A percentile compares a stretch with the other conserved stretches of the same genome.
These are phyloP conservation scores for Pachypanchax playfairii DNA, from an alignment of 2,113 vertebrate species.

Conservation along the genomic window DNA sequence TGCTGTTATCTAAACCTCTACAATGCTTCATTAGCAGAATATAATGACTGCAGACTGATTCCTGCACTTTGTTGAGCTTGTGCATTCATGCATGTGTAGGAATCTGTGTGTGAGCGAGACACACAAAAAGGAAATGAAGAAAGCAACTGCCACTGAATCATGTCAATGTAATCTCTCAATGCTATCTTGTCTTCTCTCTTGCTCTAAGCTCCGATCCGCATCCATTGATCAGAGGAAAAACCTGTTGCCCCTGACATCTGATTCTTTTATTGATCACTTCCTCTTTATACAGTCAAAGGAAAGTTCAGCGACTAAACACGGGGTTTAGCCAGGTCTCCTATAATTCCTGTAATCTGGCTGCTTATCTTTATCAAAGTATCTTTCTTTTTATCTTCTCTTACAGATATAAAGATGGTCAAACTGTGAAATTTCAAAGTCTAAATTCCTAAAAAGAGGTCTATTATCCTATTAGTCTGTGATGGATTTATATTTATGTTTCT, in stretches of 20 bases:
- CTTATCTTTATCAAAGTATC: constrained; percentile 51
- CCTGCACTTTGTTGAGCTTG: neutral
- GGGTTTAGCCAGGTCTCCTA: constrained; percentile 54
- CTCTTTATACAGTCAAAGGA: constrained; percentile 79
- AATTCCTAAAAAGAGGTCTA: neutral
- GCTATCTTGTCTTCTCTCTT: constrained; percentile 76
- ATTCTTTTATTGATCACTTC: constrained; percentile 83
- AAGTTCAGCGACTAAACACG: constrained; percentile 71
- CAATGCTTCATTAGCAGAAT: neutral
- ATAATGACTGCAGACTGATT: neutral
- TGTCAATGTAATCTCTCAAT: constrained; percentile 80
- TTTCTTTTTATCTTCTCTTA: neutral
- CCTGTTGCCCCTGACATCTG: constrained; percentile 81
- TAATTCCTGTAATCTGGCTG: constrained; percentile 68
- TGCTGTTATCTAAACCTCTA: neutral
- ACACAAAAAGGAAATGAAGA: constrained; percentile 22
- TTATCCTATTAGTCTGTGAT: constrained; percentile 16
- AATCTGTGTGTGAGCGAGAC: constrained; percentile 12
- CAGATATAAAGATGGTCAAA: constrained; percentile 4
- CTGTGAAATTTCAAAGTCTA: neutral
- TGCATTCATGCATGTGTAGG: neutral
- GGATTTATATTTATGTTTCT: constrained; percentile 32
- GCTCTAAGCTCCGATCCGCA: constrained; percentile 77
- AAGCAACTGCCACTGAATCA: constrained; percentile 65
- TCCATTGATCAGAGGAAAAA: constrained; percentile 83